Conservation (phyloP, 2,888 invertebrate species). For the Drosophila paramelanica region DNA sequence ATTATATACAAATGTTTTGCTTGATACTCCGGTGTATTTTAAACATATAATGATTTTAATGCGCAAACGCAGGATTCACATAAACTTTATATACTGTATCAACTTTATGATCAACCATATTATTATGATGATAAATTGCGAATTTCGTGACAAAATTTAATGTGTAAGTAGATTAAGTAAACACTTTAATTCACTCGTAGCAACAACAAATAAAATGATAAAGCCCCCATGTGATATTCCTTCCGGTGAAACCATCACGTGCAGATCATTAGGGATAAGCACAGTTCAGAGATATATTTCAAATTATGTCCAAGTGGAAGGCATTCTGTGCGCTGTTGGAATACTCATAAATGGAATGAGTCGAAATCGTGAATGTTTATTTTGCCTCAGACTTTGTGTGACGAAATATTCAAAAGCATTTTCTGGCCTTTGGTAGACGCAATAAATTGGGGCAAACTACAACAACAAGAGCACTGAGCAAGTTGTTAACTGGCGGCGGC, state of each 20-base stretch:
- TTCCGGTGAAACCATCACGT: constrained; percentile 25
- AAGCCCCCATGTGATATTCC: constrained; percentile 10
- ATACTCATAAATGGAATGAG: constrained; percentile 5
- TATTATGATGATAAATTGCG: neutral
- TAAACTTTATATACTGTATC: too few relatives aligned
- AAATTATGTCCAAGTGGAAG: constrained; percentile 23
- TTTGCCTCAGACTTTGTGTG: constrained; percentile 11
- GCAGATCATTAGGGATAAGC: constrained; percentile 25
- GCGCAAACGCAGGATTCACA: too few relatives aligned
- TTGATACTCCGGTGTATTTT: too few relatives aligned
- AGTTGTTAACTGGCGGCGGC: constrained; percentile 53
- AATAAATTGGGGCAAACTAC: constrained; percentile 52
- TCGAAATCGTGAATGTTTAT: constrained; percentile 6
- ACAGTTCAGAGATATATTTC: constrained; percentile 13
- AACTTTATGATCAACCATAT: neutral
- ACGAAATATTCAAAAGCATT: constrained; percentile 46
- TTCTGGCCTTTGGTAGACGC: constrained; percentile 53
- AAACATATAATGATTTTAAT: too few relatives aligned
- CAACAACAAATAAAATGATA: constrained; percentile 48
- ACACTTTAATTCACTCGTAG: constrained; percentile 50
- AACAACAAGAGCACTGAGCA: constrained; percentile 43
- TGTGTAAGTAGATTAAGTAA: constrained; percentile 2
- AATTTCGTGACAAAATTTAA: neutral
- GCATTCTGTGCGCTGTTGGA: neutral
- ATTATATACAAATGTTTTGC: too few relatives aligned